phyloP scores from a whole-genome alignment of 2,113 vertebrate species.

The Mugil cephalus region DNA sequence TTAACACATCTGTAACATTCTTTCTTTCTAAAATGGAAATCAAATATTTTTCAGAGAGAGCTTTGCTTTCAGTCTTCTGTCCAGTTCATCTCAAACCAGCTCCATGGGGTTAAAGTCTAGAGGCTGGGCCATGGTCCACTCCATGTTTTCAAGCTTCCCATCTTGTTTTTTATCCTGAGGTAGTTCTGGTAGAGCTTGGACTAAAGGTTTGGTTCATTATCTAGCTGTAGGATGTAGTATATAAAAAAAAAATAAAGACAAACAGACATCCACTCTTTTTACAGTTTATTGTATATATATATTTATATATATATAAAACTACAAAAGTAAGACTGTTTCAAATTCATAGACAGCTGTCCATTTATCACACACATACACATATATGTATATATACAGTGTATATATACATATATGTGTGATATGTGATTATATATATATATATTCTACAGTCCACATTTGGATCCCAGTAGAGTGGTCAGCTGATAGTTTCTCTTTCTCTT shows the following conservation, averaged over 20 bases:
- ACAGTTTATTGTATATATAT: constrained; percentile 94
- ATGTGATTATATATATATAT: constrained; percentile 69
- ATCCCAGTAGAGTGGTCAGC: constrained; percentile 91
- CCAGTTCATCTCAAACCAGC: too few relatives aligned
- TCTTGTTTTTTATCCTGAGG: too few relatives aligned
- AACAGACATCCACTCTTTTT: constrained; percentile 61
- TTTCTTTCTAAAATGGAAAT: too few relatives aligned
- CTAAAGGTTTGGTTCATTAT: too few relatives aligned
- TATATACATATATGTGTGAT: constrained; percentile 62
- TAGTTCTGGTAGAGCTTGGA: too few relatives aligned
- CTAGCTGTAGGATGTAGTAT: too few relatives aligned
- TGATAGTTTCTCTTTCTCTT: constrained; percentile 68
- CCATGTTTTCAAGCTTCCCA: too few relatives aligned
- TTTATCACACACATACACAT: constrained; percentile 79
- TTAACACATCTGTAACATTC: too few relatives aligned
- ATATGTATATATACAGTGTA: constrained; percentile 75
- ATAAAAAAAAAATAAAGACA: constrained; percentile 8
- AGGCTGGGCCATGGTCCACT: too few relatives aligned
- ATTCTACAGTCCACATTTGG: constrained; percentile 92
- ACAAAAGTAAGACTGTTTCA: constrained; percentile 99
- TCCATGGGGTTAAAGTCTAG: too few relatives aligned
- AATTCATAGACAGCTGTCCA: constrained; percentile 95
- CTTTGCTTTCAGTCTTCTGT: too few relatives aligned
- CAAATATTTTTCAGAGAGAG: too few relatives aligned
- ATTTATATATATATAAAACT: constrained; percentile 92